Evolutionary conservation across 1,140 invertebrate species (phyloP).

Genomic region (Bombus terrestris): DNA sequence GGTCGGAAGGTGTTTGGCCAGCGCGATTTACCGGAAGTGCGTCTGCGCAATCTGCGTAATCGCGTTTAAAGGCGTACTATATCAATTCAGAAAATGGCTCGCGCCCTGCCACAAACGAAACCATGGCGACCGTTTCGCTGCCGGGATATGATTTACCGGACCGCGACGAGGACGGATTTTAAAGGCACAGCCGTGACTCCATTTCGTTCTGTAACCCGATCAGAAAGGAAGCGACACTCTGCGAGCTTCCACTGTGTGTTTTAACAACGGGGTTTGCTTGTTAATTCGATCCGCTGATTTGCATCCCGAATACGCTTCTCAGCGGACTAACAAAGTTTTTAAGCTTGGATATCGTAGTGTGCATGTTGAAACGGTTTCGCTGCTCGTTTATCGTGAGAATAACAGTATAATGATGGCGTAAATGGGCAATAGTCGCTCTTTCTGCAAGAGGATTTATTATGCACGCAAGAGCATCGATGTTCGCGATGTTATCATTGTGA

Average conservation of each 20-base stretch:
- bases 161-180: constrained; percentile 25
- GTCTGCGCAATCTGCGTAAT: neutral
- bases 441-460: no score
- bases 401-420: neutral
- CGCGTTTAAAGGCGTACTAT: neutral
- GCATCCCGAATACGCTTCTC: neutral
- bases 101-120: constrained; percentile 13
- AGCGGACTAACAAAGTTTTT: constrained; percentile 10
- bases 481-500: no score
- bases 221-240: neutral
- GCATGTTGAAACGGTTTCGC: neutral
- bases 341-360: neutral
- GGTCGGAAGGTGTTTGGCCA: neutral
- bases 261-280: constrained; percentile 14
- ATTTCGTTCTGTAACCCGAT: constrained; percentile 11
- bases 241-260: neutral
- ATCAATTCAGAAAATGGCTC: constrained; percentile 19
- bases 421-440: no score
- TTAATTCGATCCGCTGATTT: constrained; percentile 24
- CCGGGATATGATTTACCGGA: constrained; percentile 38
- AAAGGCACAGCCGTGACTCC: neutral
- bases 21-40: neutral
- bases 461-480: no score
- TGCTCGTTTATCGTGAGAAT: neutral
- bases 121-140: constrained; percentile 32